Base-by-base conservation (phyloP, 2,888 invertebrate species). In the Andrena dorsata region DNA sequence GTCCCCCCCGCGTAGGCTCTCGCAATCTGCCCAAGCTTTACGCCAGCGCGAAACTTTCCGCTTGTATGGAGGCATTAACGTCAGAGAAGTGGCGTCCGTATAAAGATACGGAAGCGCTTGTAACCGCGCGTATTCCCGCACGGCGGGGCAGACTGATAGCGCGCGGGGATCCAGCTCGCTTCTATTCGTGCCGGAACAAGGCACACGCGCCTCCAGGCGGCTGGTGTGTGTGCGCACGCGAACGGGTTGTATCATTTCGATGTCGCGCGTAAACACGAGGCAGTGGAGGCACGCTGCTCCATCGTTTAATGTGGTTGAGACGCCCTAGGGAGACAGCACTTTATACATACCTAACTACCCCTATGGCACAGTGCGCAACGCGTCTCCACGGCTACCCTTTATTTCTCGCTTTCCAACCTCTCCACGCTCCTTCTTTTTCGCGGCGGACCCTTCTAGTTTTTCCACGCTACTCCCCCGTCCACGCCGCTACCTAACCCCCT, bases 281-380 rank as follows among this genome's bases (percentile, higher is more conserved):
- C 70, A 53, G 23, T 56, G 70, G 51, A 26, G 66, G 70, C 80
- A 76, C n/a, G 28, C 13, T 13, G 35, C 61, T 30, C 28, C 65
- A 53, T 61, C 60, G 87, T 83, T 90, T 90, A 90, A 90, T 88
- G 88, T 82, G 86, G 83, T 82, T 84, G 73, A 70, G 85, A 73
- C 80, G 75, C 88, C 86, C 85, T 64, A 28, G 87, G 86, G 89
- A 88, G 84, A 82, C 86, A 74, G 75, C 84, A 84, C 86, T 90
- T 89, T 87, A 88, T 82, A 83, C 82, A 81, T 82, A 87, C 80
- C 86, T 74, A 74, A 80, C 80, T 66, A 82, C 65, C 63, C 71
- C 69, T 63, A 30, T 32, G 47, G 41, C 28, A 2, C 8, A 35
- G 16, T 70, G 72, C 69, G 65, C 70, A 82, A 76, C 82, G 65